Evolutionary conservation across 2,113 vertebrate species (phyloP).

Genomic region (Hydrochoerus hydrochaeris): DNA sequence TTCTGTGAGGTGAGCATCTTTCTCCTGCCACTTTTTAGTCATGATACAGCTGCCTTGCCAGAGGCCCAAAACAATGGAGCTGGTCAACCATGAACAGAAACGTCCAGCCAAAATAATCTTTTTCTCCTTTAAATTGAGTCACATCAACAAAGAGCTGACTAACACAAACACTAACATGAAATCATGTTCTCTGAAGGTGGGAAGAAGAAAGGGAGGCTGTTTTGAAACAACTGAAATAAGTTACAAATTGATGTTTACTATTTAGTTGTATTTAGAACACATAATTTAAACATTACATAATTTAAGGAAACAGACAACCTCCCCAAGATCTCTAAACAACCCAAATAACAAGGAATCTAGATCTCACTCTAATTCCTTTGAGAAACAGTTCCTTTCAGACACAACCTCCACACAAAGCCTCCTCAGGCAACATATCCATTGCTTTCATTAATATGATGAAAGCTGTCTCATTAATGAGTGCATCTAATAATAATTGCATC

Average conservation of each 20-base stretch:
- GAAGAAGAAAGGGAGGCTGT: neutral
- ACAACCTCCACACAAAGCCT: neutral
- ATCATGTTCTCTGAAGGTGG: neutral
- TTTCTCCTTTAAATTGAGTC: neutral
- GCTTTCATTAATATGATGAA: constrained; percentile 22
- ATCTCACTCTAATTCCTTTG: constrained; percentile 42
- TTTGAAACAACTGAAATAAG: constrained; percentile 19
- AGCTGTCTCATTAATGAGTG: constrained; percentile 10
- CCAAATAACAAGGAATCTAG: constrained; percentile 34
- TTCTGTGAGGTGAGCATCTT: neutral
- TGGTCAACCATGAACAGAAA: neutral
- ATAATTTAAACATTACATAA: constrained; percentile 60
- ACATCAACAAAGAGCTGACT: neutral
- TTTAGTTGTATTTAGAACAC: constrained; percentile 16
- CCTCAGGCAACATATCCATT: neutral
- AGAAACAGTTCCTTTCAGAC: constrained; percentile 58
- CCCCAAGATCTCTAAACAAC: constrained; percentile 7
- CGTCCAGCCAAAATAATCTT: neutral
- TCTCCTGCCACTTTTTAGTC: neutral
- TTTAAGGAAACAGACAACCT: constrained; percentile 37
- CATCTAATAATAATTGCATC: neutral
- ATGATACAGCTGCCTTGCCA: neutral
- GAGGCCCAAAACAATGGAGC: neutral
- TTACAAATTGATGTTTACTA: constrained; percentile 31
- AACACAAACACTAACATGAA: neutral